Evolutionary conservation across 2,113 vertebrate genomes (phyloP).

Genomic region (Macaca nemestrina): DNA sequence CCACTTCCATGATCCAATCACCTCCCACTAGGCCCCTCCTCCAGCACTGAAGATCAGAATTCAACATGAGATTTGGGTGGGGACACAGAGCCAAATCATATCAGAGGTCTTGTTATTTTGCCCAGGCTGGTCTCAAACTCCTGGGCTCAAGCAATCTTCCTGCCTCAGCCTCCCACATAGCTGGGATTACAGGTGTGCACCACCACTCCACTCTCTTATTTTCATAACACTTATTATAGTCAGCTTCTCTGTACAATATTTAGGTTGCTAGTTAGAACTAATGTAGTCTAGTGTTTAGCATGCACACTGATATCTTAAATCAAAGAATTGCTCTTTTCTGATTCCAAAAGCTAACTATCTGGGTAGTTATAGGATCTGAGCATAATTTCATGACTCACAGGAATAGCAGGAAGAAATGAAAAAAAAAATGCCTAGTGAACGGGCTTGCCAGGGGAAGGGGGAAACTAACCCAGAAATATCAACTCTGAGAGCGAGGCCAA

Average conservation of each 20-base stretch:
- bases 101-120: too few relatives aligned
- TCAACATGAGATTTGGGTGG: too few relatives aligned
- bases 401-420: neutral
- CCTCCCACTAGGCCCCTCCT: too few relatives aligned
- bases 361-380: neutral
- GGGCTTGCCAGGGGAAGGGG: neutral
- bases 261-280: neutral
- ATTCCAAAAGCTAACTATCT: neutral
- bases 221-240: neutral
- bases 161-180: too few relatives aligned
- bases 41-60: too few relatives aligned
- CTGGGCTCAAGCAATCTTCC: too few relatives aligned
- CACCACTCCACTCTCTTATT: neutral
- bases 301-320: neutral
- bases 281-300: neutral
- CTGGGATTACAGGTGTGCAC: too few relatives aligned
- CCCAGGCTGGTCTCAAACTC: too few relatives aligned
- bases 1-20: too few relatives aligned
- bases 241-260: neutral
- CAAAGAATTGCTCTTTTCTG: neutral
- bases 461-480: neutral
- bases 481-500: neutral
- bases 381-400: neutral
- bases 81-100: too few relatives aligned
- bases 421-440: neutral